Percentiles rank a stretch among this genome's conserved stretches.
Conservation (phyloP, 92 coral and sea anemone species). For the Siderastrea siderea region DNA sequence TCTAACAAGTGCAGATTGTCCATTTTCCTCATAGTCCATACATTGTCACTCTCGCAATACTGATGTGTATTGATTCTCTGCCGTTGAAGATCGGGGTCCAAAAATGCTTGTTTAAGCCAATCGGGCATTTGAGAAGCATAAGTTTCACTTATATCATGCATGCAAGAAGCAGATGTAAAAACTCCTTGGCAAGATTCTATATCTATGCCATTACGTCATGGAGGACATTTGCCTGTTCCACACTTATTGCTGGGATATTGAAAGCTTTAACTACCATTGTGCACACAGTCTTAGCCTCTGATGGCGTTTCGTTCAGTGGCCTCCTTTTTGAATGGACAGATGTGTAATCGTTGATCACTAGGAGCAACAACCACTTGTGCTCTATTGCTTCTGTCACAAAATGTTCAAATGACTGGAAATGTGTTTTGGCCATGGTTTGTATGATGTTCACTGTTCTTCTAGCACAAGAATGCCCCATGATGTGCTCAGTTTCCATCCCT, state of each 20-base stretch:
- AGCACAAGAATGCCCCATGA: constrained; percentile 56
- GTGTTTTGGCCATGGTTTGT: constrained; percentile 32
- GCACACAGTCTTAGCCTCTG: constrained; percentile 59
- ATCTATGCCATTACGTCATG: constrained; percentile 32
- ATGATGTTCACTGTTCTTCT: constrained; percentile 31
- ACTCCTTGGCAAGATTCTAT: constrained; percentile 15
- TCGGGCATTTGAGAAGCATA: constrained; percentile 61
- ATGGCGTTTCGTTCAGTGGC: constrained; percentile 31
- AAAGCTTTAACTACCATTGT: constrained; percentile 60
- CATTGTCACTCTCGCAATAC: constrained; percentile 64
- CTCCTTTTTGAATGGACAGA: constrained; percentile 51
- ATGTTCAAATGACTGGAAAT: constrained; percentile 35
- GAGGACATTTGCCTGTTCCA: background rate
- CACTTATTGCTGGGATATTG: constrained; percentile 40
- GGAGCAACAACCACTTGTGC: constrained; percentile 55
- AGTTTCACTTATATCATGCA: constrained; percentile 29
- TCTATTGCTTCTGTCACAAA: constrained; percentile 59
- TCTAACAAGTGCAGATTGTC: constrained; percentile 67
- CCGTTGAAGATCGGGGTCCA: constrained; percentile 65
- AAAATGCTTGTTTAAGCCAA: constrained; percentile 40
- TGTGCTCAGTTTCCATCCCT: constrained; percentile 28
- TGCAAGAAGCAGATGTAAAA: constrained; percentile 34
- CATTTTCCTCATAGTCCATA: constrained; percentile 74
- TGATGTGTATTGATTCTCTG: constrained; percentile 59
- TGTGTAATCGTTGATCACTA: constrained; percentile 54